phyloP scores from a whole-genome alignment of 2,113 vertebrate genomes.

The Motacilla tschutschensis region DNA sequence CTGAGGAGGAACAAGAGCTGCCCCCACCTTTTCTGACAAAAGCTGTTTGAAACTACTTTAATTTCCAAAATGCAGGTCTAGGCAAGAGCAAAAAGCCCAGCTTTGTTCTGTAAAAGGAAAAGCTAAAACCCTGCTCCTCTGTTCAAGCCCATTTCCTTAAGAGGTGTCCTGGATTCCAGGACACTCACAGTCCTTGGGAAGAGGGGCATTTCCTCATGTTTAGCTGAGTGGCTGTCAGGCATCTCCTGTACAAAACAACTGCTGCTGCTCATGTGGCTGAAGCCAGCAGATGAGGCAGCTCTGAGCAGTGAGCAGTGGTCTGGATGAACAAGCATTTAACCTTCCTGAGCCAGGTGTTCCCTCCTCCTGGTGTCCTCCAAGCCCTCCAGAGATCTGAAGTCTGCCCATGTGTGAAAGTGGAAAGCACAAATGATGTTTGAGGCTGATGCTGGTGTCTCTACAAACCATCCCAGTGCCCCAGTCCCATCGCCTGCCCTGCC shows the following conservation, averaged over 20 bases:
- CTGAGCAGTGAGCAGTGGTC: neutral
- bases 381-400: neutral
- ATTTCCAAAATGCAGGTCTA: neutral
- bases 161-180: neutral
- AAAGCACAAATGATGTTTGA: fast-evolving
- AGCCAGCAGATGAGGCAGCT: neutral
- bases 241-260: neutral
- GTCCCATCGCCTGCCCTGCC: fast-evolving
- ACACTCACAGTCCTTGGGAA: neutral
- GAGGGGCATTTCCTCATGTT: neutral
- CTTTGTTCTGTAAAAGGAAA: neutral
- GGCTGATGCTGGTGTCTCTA: neutral
- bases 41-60: neutral
- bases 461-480: neutral
- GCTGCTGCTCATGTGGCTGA: neutral
- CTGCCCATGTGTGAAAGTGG: neutral
- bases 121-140: neutral
- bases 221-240: neutral
- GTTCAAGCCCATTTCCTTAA: neutral
- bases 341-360: neutral
- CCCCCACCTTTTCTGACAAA: neutral
- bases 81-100: neutral
- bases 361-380: neutral
- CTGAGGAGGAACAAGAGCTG: neutral
- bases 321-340: neutral